These are phyloP conservation scores for Unio delphinus DNA, from an alignment of 2,888 invertebrate species.

Conservation along the genomic window DNA sequence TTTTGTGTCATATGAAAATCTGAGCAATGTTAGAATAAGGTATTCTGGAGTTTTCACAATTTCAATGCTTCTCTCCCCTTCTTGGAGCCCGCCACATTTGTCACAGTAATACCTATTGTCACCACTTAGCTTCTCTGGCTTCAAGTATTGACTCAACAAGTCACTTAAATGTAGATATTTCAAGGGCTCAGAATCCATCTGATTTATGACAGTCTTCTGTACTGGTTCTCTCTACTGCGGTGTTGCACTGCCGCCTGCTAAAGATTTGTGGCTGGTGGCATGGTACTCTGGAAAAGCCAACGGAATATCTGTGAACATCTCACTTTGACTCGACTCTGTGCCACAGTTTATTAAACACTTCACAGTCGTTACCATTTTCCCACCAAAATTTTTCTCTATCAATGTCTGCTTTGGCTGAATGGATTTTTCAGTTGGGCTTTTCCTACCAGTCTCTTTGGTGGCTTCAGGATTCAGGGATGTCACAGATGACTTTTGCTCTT, in stretches of 20 bases:
- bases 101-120: conserved; percentile 89
- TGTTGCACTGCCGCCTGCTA: conserved; percentile 35
- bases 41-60: conserved; percentile 84
- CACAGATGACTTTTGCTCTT: conserved; percentile 72
- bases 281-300: conserved; percentile 68
- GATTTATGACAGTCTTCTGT: neutral
- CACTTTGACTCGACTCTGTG: conserved; percentile 81
- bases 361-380: conserved; percentile 82
- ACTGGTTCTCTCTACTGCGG: too few relatives aligned
- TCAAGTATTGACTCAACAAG: conserved; percentile 83
- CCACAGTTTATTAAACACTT: conserved; percentile 83
- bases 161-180: conserved; percentile 77
- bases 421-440: neutral
- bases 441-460: conserved; percentile 5
- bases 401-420: conserved; percentile 60
- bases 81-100: conserved; percentile 81
- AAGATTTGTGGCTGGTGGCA: conserved; percentile 26
- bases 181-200: conserved; percentile 5
- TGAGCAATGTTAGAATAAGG: conserved; percentile 85
- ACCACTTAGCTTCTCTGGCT: conserved; percentile 83
- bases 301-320: conserved; percentile 84
- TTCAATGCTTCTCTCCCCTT: conserved; percentile 82
- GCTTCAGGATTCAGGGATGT: conserved; percentile 2
- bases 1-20: conserved; percentile 83
- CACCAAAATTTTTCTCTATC: conserved; percentile 84